These are phyloP conservation scores for Drosophila sturtevanti DNA, from an alignment of 1,140 invertebrate genomes.

Conservation along the genomic window DNA sequence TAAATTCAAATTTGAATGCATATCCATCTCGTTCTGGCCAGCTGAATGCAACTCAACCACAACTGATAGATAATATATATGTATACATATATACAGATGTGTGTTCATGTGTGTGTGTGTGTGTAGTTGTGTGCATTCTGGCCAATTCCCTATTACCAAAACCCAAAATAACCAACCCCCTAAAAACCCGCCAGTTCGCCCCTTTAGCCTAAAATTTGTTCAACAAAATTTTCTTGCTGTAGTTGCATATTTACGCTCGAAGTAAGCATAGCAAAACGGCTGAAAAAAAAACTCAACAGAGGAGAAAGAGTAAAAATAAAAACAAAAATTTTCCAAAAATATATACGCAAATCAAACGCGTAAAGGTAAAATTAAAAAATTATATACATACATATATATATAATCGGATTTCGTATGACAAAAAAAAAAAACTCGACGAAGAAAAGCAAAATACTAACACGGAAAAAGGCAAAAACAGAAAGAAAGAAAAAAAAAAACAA, in stretches of 20 bases:
- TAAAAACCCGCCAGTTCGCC: conserved; percentile 15
- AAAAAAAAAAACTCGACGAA: not conserved
- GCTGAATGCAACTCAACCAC: conserved; percentile 17
- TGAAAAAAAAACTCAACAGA: conserved; percentile 36
- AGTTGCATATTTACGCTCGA: conserved; percentile 67
- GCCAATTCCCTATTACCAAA: conserved; percentile 66
- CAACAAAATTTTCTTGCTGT: conserved; percentile 47
- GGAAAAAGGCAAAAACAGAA: conserved; percentile 25
- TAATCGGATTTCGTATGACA: not conserved
- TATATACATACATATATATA: not conserved
- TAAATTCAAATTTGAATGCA: conserved; percentile 38
- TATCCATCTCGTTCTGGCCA: conserved; percentile 36
- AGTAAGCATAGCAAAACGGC: conserved; percentile 35
- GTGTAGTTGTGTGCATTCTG: conserved; percentile 36
- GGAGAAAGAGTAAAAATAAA: conserved; percentile 1
- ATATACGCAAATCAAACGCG: not conserved
- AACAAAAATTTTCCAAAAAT: not conserved
- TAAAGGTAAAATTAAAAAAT: conserved; percentile 1
- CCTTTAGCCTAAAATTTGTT: conserved; percentile 10
- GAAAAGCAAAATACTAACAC: conserved; percentile 1
- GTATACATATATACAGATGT: conserved; percentile 12
- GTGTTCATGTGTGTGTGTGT: conserved; percentile 3
- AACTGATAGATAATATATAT: conserved; percentile 15
- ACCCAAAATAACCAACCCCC: conserved; percentile 56
- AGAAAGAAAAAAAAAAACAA: not conserved